A percentile compares a stretch with the other conserved stretches of the same genome.
These are phyloP conservation scores for Alfaro cultratus DNA, from an alignment of 2,797 vertebrate genomes.

Conservation along the genomic window DNA sequence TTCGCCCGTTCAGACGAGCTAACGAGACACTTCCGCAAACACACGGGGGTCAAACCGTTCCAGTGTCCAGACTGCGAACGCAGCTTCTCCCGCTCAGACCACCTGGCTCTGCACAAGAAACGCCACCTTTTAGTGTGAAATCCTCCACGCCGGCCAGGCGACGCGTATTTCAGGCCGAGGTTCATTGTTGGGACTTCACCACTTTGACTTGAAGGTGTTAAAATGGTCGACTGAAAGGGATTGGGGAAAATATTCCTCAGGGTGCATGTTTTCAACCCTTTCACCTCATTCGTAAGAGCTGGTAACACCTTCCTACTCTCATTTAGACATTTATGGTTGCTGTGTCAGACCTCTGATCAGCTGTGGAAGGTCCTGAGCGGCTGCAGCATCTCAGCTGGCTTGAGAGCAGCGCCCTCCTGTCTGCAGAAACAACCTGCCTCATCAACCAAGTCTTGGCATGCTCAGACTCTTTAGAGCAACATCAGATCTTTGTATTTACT, in stretches of 20 bases:
- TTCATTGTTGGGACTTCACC: slow-evolving; percentile 55
- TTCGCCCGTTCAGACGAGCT: slow-evolving; percentile 98
- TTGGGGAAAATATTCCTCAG: slow-evolving; percentile 55
- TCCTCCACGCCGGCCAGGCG: background rate
- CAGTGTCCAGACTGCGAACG: slow-evolving; percentile 98
- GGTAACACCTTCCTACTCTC: slow-evolving; percentile 12
- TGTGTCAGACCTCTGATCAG: slow-evolving; percentile 34
- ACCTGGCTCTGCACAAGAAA: slow-evolving; percentile 97
- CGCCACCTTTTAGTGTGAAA: slow-evolving; percentile 94
- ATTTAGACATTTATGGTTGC: slow-evolving; percentile 19
- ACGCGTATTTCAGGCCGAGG: slow-evolving; percentile 34
- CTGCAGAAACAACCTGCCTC: slow-evolving; percentile 38
- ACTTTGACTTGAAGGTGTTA: slow-evolving; percentile 45
- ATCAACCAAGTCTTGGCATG: slow-evolving; percentile 13
- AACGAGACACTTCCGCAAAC: slow-evolving; percentile 98
- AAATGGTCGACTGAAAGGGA: slow-evolving; percentile 37
- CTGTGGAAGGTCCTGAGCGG: slow-evolving; percentile 32
- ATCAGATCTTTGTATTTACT: slow-evolving; percentile 33
- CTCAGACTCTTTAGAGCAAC: slow-evolving; percentile 44
- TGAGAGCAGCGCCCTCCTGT: slow-evolving; percentile 77
- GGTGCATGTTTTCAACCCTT: slow-evolving; percentile 52
- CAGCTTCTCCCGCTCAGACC: slow-evolving; percentile 97
- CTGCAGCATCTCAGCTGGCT: slow-evolving; percentile 87
- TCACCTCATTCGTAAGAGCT: slow-evolving; percentile 53
- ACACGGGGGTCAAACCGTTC: slow-evolving; percentile 98